Conservation (phyloP, 2,888 invertebrate genomes). For the Ceramica pisi region DNA sequence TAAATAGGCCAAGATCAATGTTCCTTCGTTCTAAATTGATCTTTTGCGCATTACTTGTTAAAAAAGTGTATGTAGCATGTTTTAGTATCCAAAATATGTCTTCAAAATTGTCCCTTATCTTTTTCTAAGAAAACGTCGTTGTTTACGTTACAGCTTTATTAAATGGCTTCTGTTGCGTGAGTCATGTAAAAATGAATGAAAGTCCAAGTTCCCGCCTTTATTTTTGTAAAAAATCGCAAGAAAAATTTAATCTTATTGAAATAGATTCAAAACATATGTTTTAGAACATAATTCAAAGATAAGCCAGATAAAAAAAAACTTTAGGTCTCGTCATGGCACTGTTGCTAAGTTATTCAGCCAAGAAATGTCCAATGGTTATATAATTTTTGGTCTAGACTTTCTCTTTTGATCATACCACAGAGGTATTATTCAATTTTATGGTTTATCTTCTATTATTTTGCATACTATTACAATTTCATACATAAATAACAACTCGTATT, state of each 20-base stretch:
- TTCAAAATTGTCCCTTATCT: slow-evolving; percentile 54
- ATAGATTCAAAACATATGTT: neutral
- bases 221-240: slow-evolving; percentile 8
- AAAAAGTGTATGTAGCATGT: slow-evolving; percentile 44
- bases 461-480: neutral
- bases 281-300: slow-evolving; percentile 14
- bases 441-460: neutral
- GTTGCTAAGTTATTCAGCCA: slow-evolving; percentile 47
- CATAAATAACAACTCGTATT: slow-evolving; percentile 17
- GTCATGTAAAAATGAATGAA: slow-evolving; percentile 76
- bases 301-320: slow-evolving; percentile 24
- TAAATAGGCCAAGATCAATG: slow-evolving; percentile 87
- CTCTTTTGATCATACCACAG: slow-evolving; percentile 52
- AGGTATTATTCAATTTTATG: slow-evolving; percentile 6
- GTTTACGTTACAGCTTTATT: slow-evolving; percentile 67
- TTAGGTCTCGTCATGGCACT: slow-evolving; percentile 36
- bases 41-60: slow-evolving; percentile 73
- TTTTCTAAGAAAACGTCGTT: slow-evolving; percentile 63
- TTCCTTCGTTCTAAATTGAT: slow-evolving; percentile 76
- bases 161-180: slow-evolving; percentile 69
- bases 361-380: slow-evolving; percentile 66
- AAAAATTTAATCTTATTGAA: slow-evolving; percentile 4
- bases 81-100: slow-evolving; percentile 32
- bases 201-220: slow-evolving; percentile 60
- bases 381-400: slow-evolving; percentile 70